Base-by-base conservation (phyloP, 2,113 vertebrate genomes). In the Guaruba guarouba region DNA sequence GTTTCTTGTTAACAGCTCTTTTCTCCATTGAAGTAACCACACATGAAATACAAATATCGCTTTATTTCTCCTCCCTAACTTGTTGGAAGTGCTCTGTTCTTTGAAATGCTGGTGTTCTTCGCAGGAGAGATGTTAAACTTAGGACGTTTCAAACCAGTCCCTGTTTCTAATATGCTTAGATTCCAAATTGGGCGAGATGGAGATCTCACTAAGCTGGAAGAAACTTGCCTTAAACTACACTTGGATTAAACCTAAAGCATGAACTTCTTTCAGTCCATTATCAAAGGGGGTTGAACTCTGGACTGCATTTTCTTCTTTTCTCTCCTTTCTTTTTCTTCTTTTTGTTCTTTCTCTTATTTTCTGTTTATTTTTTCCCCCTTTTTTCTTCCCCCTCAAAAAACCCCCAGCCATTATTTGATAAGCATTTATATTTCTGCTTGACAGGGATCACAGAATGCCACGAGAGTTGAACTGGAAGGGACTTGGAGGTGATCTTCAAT, bases 201-300 rank as follows among this genome's bases (percentile, higher is more conserved):
- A 27, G 28, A 17, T 35, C 46, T 55, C 91, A 74, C 14, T 73
- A 74, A 92, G 28, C 57, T 7, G 61, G 84, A 91, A 57, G 76
- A 88, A 94, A 86, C 52, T 92, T 94, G 87, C 94, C 94, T 96
- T 96, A 93, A 90, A 88, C 46, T 71, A 51, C 64, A 33, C 46
- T 46, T 67, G 86, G 62, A 78, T 92, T 90, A 89, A 92, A 87
- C 78, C 35, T 84, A 66, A 74, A 76, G 22, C 48, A 62, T 57
- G 1, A 1, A 27, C 93, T 70, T 28, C 29, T 88, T 66, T 70
- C 69, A 52, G 1, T 18, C n/a, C 6, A 6, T 87, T 75, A 31
- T 57, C 46, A 82, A 44, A 92, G 73, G 4, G 7, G 33, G 86
- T 79, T 90, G 48, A 89, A 81, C 54, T 82, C 73, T 74, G 39